These are phyloP conservation scores for Jaculus jaculus DNA, from an alignment of 2,113 vertebrate genomes.

Conservation along the genomic window DNA sequence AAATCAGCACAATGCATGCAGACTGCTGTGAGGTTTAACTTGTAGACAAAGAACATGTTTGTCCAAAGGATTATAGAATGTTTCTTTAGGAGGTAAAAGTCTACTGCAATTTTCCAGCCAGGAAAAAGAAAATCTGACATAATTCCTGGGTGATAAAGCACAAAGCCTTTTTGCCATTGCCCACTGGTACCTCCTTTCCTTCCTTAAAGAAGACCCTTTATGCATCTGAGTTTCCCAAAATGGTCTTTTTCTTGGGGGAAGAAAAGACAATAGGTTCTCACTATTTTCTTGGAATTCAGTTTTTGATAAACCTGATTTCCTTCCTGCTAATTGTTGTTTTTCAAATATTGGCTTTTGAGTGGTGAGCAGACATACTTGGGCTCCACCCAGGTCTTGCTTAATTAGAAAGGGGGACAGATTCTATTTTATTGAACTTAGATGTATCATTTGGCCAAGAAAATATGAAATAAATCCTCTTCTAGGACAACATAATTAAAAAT, in stretches of 20 bases:
- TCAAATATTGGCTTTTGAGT: neutral
- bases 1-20: neutral
- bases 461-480: constrained; percentile 19
- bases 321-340: neutral
- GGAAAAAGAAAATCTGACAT: neutral
- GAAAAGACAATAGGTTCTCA: neutral
- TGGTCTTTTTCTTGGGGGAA: neutral
- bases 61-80: neutral
- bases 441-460: constrained; percentile 3
- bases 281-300: neutral
- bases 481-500: constrained; percentile 31
- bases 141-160: neutral
- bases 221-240: neutral
- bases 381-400: neutral
- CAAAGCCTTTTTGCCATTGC: neutral
- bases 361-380: neutral
- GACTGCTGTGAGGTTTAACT: neutral
- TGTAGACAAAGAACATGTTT: neutral
- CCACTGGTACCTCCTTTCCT: neutral
- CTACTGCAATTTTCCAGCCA: neutral
- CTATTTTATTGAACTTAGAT: constrained; percentile 60
- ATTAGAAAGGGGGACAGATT: neutral
- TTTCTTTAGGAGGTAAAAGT: neutral
- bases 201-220: neutral
- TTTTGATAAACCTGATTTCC: neutral